Percentiles rank a stretch among this genome's conserved stretches.
Evolutionary conservation across 2,113 vertebrate species (phyloP).

Genomic region (Stictonetta naevosa): DNA sequence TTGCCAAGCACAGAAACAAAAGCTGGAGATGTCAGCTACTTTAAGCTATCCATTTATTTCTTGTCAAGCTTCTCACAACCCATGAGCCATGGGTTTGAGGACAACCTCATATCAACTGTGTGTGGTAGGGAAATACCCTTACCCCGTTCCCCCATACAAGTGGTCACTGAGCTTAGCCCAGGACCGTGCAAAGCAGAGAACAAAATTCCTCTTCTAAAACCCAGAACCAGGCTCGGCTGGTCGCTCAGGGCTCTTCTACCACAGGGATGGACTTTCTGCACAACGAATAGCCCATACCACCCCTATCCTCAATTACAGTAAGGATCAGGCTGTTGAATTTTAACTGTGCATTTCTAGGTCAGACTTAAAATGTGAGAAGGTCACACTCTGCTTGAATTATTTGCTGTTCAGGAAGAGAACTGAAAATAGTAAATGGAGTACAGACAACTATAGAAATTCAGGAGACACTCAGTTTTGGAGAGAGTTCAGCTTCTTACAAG

Average conservation of each 20-base stretch:
- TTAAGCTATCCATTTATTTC: not conserved
- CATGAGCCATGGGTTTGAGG: not conserved
- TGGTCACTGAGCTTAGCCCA: not conserved
- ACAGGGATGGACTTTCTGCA: not conserved
- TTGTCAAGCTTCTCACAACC: not conserved
- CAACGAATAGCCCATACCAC: not conserved
- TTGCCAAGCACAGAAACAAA: not conserved
- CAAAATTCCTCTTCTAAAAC: not conserved
- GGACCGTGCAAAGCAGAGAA: not conserved
- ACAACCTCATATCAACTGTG: accelerated
- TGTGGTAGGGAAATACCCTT: not conserved
- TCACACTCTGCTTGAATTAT: not conserved
- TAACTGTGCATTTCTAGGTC: not conserved
- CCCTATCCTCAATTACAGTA: not conserved
- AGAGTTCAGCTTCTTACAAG: not conserved
- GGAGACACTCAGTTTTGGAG: not conserved
- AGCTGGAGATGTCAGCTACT: not conserved
- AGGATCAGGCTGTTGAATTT: not conserved
- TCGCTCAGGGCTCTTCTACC: not conserved
- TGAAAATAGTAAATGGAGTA: conserved; percentile 3
- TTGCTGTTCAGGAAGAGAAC: not conserved
- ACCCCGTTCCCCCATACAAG: not conserved
- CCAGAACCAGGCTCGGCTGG: not conserved
- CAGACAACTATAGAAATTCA: not conserved
- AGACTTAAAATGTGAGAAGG: not conserved